Conservation (phyloP, 1,140 invertebrate species). For the Polyergus mexicanus region DNA sequence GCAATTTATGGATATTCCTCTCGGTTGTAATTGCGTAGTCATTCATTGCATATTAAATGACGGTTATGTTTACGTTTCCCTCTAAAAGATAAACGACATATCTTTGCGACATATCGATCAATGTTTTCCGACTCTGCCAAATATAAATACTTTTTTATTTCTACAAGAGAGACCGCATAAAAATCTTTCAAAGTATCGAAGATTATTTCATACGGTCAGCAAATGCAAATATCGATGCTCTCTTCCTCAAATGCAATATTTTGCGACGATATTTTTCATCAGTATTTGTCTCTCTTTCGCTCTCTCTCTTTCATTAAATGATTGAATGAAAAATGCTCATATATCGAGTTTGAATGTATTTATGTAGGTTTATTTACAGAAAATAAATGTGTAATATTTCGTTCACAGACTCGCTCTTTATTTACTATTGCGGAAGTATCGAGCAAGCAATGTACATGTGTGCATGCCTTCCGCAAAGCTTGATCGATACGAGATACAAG, state of each 20-base stretch:
- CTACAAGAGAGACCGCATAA: not conserved
- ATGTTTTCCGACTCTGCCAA: too few species aligned
- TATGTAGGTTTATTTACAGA: not conserved
- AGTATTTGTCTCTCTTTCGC: not conserved
- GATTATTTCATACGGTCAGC: not conserved
- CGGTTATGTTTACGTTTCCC: not conserved
- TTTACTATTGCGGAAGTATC: constrained; percentile 22
- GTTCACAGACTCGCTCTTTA: constrained; percentile 21
- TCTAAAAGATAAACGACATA: not conserved
- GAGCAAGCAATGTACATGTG: not conserved
- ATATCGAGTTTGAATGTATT: not conserved
- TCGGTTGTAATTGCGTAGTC: constrained; percentile 46
- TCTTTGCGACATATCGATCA: not conserved
- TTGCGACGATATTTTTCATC: constrained; percentile 1
- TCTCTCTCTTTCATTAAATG: not conserved
- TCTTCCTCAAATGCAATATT: constrained; percentile 17
- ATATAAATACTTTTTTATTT: not conserved
- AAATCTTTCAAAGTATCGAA: not conserved
- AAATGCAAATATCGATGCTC: constrained; percentile 22
- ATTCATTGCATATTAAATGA: constrained; percentile 43
- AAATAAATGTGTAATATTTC: constrained; percentile 3
- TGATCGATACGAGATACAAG: constrained; percentile 36
- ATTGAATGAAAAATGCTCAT: not conserved
- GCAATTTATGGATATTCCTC: constrained; percentile 16
- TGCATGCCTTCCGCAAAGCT: not conserved